These are phyloP conservation scores for Eupithecia inturbata DNA, from an alignment of 2,888 invertebrate species.

Conservation along the genomic window DNA sequence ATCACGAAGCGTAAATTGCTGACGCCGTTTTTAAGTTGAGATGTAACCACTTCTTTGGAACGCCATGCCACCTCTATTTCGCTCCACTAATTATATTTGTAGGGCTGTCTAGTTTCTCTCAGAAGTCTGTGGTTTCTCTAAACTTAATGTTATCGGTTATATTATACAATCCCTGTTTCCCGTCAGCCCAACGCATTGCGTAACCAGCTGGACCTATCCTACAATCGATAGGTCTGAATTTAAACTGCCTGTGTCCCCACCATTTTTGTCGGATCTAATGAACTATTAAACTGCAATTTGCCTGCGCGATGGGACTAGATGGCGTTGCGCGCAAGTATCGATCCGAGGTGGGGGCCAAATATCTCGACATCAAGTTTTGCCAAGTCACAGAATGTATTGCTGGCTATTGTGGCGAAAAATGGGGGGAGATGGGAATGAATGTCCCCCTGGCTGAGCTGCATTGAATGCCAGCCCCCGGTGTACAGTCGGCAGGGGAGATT, in stretches of 20 bases:
- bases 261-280: conserved; percentile 83
- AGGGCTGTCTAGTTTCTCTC: not conserved
- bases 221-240: conserved; percentile 82
- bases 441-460: conserved; percentile 47
- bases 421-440: conserved; percentile 68
- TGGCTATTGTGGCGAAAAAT: conserved; percentile 82
- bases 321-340: conserved; percentile 82
- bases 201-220: conserved; percentile 44
- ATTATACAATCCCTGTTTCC: conserved; percentile 6
- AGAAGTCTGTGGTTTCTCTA: not conserved
- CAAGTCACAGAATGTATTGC: conserved; percentile 84
- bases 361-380: conserved; percentile 77
- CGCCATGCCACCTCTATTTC: not conserved
- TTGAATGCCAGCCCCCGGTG: conserved; percentile 28
- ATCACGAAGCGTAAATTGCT: not conserved
- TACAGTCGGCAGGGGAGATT: conserved; percentile 2
- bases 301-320: conserved; percentile 81
- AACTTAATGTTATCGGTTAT: not conserved
- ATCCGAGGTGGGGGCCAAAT: conserved; percentile 76
- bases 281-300: conserved; percentile 84
- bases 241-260: conserved; percentile 77
- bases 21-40: not conserved
- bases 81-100: not conserved
- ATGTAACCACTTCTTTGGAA: not conserved
- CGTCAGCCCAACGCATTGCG: conserved; percentile 36